Percentiles rank a stretch among this genome's conserved stretches.
Conservation (phyloP, 2,797 vertebrate genomes). For the Poecilia velifera region DNA sequence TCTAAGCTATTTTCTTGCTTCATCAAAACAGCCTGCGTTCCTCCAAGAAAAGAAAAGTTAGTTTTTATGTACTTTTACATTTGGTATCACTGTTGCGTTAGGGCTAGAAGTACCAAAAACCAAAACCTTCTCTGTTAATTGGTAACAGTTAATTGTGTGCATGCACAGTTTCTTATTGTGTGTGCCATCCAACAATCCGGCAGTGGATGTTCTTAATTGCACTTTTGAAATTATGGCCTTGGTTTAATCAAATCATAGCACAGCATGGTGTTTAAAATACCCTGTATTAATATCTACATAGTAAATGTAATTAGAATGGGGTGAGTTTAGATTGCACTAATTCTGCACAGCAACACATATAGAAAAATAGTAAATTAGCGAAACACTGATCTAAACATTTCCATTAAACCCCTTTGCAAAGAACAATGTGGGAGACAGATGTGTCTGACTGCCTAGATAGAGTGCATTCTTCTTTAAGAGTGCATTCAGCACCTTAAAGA, state of each 20-base stretch:
- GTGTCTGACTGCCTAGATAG: not conserved
- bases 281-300: not conserved
- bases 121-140: not conserved
- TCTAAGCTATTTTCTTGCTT: not conserved
- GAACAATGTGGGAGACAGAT: not conserved
- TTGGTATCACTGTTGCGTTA: not conserved
- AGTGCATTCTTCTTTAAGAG: not conserved
- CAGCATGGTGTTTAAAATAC: not conserved
- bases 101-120: not conserved
- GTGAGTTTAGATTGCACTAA: not conserved
- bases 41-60: not conserved
- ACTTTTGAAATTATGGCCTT: not conserved
- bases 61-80: not conserved
- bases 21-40: not conserved
- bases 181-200: not conserved
- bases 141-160: not conserved
- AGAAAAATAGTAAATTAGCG: not conserved
- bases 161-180: not conserved
- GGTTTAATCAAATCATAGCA: not conserved
- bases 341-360: not conserved
- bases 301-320: not conserved
- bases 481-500: slow-evolving; percentile 1
- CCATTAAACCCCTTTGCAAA: not conserved
- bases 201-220: not conserved
- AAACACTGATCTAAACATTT: not conserved